A percentile compares a stretch with the other conserved stretches of the same genome.
These are phyloP conservation scores for Sebastes fasciatus DNA, from an alignment of 2,113 vertebrate species.

Conservation along the genomic window DNA sequence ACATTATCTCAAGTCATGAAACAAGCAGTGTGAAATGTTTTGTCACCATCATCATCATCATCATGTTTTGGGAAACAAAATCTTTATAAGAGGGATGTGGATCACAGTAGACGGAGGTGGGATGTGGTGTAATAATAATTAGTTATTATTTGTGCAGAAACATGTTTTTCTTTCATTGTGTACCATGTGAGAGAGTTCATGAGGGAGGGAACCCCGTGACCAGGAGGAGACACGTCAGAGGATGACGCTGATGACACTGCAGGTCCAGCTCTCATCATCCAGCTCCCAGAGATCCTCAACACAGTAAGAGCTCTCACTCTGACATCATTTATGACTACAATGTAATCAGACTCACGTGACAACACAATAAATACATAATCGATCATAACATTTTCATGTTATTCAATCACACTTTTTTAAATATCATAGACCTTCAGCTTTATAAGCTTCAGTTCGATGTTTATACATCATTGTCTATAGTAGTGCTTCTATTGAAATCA, in stretches of 20 bases:
- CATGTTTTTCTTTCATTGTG: neutral
- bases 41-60: neutral
- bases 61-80: neutral
- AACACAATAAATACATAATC: neutral
- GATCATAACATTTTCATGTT: too few relatives aligned
- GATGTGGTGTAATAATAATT: neutral
- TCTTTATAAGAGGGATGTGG: neutral
- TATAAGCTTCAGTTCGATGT: neutral
- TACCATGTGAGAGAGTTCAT: neutral
- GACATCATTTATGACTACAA: neutral
- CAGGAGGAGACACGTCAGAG: neutral
- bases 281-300: slow-evolving; percentile 7
- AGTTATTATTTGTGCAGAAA: neutral
- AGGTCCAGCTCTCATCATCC: slow-evolving; percentile 6
- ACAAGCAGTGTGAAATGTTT: neutral
- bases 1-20: neutral
- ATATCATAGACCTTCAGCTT: too few relatives aligned
- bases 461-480: too few relatives aligned
- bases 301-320: neutral
- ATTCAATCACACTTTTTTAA: neutral
- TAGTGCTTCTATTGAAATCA: too few relatives aligned
- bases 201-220: slow-evolving; percentile 1
- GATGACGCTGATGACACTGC: neutral
- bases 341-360: neutral
- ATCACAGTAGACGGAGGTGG: neutral